Conservation (phyloP, 2,113 vertebrate species). For the Accipiter virgatus region DNA sequence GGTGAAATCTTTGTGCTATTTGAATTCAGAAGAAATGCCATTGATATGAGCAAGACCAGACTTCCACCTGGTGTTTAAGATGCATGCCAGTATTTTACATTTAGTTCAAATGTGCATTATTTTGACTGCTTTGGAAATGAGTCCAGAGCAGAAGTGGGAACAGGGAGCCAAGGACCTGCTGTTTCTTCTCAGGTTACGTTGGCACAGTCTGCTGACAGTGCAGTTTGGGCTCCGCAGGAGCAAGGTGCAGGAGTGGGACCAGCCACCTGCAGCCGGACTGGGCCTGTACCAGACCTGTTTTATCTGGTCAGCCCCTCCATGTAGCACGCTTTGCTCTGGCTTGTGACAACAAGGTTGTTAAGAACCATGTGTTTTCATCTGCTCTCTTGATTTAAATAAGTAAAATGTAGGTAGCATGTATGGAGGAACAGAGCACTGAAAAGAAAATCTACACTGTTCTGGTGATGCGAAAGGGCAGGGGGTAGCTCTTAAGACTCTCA, state of each 20-base stretch:
- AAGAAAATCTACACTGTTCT: background rate
- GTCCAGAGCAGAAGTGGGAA: background rate
- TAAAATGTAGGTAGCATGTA: background rate
- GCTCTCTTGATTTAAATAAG: background rate
- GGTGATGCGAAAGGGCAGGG: background rate
- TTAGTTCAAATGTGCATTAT: background rate
- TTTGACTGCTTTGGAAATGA: background rate
- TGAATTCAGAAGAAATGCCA: background rate
- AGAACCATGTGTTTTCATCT: background rate
- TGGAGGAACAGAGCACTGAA: background rate
- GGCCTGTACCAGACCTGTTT: background rate
- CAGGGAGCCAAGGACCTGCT: background rate
- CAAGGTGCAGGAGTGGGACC: background rate
- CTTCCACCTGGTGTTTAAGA: background rate
- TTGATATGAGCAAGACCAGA: background rate
- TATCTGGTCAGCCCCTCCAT: background rate
- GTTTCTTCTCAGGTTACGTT: rapidly evolving
- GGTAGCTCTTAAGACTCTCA: background rate
- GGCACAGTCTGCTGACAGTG: background rate
- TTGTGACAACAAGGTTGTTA: background rate
- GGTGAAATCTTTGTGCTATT: background rate
- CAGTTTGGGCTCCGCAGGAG: background rate
- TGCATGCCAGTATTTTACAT: background rate
- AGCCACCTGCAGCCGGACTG: background rate
- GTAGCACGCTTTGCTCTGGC: background rate